Conservation (phyloP, 2,888 invertebrate species). For the Zaprionus bogoriensis region DNA sequence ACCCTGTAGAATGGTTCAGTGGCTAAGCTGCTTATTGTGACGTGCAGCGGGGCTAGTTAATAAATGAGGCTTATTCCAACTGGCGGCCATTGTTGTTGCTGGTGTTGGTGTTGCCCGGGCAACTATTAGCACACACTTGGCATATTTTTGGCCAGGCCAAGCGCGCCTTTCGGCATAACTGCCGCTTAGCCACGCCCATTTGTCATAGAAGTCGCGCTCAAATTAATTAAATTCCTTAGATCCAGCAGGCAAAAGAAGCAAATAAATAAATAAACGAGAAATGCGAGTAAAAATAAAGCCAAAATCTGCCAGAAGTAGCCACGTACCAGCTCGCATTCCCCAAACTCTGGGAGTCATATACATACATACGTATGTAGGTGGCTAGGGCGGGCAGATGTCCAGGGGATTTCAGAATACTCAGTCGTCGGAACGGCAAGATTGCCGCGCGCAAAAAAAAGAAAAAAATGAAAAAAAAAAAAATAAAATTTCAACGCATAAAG, state of each 20-base stretch:
- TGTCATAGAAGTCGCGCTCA: slow-evolving; percentile 68
- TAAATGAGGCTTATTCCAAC: slow-evolving; percentile 55
- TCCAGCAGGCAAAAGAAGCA: slow-evolving; percentile 33
- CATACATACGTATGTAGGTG: slow-evolving; percentile 12
- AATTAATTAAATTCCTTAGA: slow-evolving; percentile 78
- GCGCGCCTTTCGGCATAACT: slow-evolving; percentile 63
- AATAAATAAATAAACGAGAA: not conserved
- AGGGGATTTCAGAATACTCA: not conserved
- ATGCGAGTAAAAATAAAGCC: slow-evolving; percentile 13
- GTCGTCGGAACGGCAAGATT: slow-evolving; percentile 7
- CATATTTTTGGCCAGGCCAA: slow-evolving; percentile 57
- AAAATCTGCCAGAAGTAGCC: slow-evolving; percentile 51
- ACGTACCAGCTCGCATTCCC: slow-evolving; percentile 58
- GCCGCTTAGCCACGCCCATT: slow-evolving; percentile 66
- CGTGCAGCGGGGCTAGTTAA: slow-evolving; percentile 48
- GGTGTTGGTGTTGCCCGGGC: slow-evolving; percentile 39
- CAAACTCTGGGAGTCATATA: not conserved
- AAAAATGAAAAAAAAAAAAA: slow-evolving; percentile 25
- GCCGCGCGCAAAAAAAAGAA: slow-evolving; percentile 11
- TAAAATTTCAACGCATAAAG: slow-evolving; percentile 78
- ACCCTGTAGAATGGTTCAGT: slow-evolving; percentile 52
- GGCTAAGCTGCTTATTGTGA: slow-evolving; percentile 65
- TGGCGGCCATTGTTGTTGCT: slow-evolving; percentile 50
- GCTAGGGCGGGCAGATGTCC: not conserved
- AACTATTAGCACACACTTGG: slow-evolving; percentile 61